Conservation (phyloP, 2,797 vertebrate genomes). For the Mormyrus proboscirostris region DNA sequence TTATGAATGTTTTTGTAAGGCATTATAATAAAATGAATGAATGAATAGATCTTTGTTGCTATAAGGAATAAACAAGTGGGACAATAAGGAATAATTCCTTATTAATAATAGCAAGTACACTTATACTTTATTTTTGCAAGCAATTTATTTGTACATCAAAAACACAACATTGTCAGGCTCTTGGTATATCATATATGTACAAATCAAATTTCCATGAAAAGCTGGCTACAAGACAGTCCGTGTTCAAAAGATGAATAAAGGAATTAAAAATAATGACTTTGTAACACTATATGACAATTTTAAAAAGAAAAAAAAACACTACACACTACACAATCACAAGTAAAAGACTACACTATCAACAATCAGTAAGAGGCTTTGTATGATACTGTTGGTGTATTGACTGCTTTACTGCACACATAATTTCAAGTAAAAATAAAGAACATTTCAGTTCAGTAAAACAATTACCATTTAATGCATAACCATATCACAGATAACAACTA, state of each 20-base stretch:
- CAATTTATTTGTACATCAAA: slow-evolving; percentile 98
- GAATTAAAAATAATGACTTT: slow-evolving; percentile 56
- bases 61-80: not conserved
- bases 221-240: slow-evolving; percentile 94
- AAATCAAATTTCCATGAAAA: slow-evolving; percentile 93
- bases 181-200: slow-evolving; percentile 98
- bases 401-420: slow-evolving; percentile 84
- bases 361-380: slow-evolving; percentile 66
- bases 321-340: slow-evolving; percentile 91
- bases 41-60: not conserved
- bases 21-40: not conserved
- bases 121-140: slow-evolving; percentile 97
- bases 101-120: slow-evolving; percentile 33
- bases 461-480: slow-evolving; percentile 87
- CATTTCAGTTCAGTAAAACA: slow-evolving; percentile 69
- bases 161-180: slow-evolving; percentile 94
- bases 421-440: slow-evolving; percentile 61
- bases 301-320: slow-evolving; percentile 68
- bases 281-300: slow-evolving; percentile 80
- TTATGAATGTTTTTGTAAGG: not conserved
- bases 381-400: slow-evolving; percentile 74
- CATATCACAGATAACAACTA: slow-evolving; percentile 95
- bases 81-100: not conserved
- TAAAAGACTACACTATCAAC: slow-evolving; percentile 89
- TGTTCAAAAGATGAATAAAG: slow-evolving; percentile 94